phyloP scores from a whole-genome alignment of 2,888 invertebrate species.

The Papilio gigon region DNA sequence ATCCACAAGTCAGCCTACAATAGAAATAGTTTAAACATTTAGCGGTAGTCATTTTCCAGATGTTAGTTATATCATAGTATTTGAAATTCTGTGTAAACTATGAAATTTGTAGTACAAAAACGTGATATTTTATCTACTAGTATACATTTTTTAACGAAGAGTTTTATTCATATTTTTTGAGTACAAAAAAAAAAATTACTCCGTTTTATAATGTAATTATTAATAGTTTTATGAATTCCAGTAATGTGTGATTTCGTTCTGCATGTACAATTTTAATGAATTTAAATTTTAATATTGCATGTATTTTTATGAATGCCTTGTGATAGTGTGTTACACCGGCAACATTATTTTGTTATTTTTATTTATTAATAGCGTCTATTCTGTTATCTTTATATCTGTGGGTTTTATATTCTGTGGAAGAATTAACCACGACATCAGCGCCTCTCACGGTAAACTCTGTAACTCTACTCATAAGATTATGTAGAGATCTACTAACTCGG shows the following conservation, averaged over 20 bases:
- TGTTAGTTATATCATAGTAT: neutral
- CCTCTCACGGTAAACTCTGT: no score
- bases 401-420: no score
- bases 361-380: no score
- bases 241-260: neutral
- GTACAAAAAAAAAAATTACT: slow-evolving; percentile 7
- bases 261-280: neutral
- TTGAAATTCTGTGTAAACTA: slow-evolving; percentile 21
- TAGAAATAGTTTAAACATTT: slow-evolving; percentile 61
- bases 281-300: neutral
- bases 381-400: no score
- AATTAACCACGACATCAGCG: no score
- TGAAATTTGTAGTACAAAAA: slow-evolving; percentile 35
- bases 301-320: slow-evolving; percentile 9
- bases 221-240: slow-evolving; percentile 2
- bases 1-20: slow-evolving; percentile 52
- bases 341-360: neutral
- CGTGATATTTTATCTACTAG: slow-evolving; percentile 21
- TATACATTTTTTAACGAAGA: slow-evolving; percentile 21
- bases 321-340: neutral
- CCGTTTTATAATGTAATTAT: slow-evolving; percentile 1
- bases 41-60: neutral
- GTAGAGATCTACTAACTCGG: no score
- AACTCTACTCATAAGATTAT: no score
- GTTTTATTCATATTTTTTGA: slow-evolving; percentile 16